These are phyloP conservation scores for Gambusia yucatana DNA, from an alignment of 2,797 vertebrate genomes.

Conservation along the genomic window DNA sequence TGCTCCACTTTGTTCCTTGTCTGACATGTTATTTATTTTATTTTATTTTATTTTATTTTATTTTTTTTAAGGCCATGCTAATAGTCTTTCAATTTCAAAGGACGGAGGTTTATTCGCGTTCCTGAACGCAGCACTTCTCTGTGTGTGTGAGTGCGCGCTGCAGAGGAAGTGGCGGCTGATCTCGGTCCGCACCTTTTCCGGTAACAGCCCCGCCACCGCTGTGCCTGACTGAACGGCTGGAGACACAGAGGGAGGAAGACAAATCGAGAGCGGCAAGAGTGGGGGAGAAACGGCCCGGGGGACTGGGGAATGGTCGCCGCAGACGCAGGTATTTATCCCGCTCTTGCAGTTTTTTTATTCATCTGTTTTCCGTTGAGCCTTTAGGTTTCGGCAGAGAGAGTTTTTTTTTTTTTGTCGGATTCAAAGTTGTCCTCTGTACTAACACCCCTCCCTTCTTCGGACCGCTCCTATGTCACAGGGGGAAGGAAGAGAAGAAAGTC, in stretches of 20 bases:
- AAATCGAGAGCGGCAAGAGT: conserved; percentile 70
- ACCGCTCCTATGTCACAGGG: conserved; percentile 83
- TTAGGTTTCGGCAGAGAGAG: background rate
- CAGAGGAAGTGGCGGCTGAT: conserved; percentile 86
- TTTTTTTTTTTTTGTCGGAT: conserved; percentile 44
- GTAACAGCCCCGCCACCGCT: conserved; percentile 78
- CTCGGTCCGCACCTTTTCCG: conserved; percentile 88
- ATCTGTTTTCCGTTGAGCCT: conserved; percentile 1
- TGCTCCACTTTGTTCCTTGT: background rate
- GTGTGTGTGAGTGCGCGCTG: conserved; percentile 67
- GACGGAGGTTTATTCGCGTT: conserved; percentile 9
- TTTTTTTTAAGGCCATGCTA: background rate
- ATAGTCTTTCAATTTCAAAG: background rate
- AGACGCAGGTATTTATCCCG: conserved; percentile 62
- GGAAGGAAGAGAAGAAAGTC: conserved; percentile 78
- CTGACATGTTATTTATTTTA: background rate
- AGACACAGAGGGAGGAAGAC: conserved; percentile 48
- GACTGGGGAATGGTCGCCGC: conserved; percentile 63
- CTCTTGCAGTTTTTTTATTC: background rate
- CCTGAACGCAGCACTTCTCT: conserved; percentile 61
- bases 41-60: too few relatives aligned
- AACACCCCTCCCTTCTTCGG: conserved; percentile 83
- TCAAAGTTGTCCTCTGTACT: conserved; percentile 82
- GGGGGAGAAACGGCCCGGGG: conserved; percentile 72
- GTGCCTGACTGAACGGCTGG: conserved; percentile 53